Conservation (phyloP, 2,797 vertebrate genomes). For the Anniella stebbinsi region DNA sequence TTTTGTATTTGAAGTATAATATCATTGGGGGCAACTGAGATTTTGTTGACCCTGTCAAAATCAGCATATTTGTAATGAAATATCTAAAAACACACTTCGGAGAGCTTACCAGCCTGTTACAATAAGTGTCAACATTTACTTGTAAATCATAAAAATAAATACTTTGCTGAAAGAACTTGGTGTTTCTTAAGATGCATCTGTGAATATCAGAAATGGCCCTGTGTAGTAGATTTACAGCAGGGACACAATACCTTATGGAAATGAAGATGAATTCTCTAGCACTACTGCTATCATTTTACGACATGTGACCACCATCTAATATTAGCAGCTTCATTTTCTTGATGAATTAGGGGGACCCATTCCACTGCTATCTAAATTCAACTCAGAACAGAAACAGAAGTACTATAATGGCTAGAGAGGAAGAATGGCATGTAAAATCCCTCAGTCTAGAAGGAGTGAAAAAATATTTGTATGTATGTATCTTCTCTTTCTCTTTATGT, state of each 20-base stretch:
- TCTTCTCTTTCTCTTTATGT: neutral
- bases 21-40: neutral
- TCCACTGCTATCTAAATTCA: neutral
- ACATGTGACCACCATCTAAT: neutral
- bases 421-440: neutral
- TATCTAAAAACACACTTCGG: neutral
- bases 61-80: neutral
- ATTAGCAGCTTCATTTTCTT: neutral
- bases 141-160: neutral
- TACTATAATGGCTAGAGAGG: neutral
- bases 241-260: neutral
- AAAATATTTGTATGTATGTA: neutral
- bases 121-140: neutral
- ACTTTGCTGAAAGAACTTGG: neutral
- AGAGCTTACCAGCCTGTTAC: neutral
- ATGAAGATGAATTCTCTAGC: neutral
- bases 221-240: neutral
- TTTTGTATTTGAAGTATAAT: neutral
- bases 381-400: neutral
- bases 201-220: neutral
- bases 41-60: neutral
- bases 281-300: neutral
- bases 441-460: no score
- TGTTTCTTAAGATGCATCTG: neutral
- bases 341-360: neutral